phyloP scores from a whole-genome alignment of 2,888 invertebrate genomes.

The Dyspetes luteomarginatus region DNA sequence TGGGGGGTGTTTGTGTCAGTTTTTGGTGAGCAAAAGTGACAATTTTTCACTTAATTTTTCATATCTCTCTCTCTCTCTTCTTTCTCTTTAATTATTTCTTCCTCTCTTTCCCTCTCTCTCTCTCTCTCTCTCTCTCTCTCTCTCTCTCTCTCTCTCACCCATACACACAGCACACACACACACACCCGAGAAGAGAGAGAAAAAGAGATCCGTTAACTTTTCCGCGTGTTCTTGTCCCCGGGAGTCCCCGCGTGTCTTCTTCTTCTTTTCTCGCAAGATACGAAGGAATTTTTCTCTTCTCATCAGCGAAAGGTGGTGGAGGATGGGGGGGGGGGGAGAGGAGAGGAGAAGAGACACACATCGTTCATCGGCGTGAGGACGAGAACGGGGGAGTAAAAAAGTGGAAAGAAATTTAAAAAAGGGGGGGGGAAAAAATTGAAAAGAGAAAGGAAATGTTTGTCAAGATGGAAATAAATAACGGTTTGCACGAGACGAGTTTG shows the following conservation, averaged over 20 bases:
- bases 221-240: slow-evolving; percentile 5
- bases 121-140: background rate
- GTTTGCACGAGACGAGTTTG: background rate
- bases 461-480: background rate
- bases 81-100: background rate
- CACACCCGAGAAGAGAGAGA: slow-evolving; percentile 6
- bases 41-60: slow-evolving; percentile 3
- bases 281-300: slow-evolving; percentile 46
- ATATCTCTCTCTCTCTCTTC: background rate
- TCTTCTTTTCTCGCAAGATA: slow-evolving; percentile 18
- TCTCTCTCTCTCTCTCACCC: background rate
- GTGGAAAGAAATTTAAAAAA: background rate
- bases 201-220: slow-evolving; percentile 42
- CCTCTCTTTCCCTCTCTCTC: background rate
- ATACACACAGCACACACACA: background rate
- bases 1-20: background rate
- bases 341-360: background rate
- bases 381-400: slow-evolving; percentile 1
- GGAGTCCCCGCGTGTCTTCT: slow-evolving; percentile 41
- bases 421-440: background rate
- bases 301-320: no score
- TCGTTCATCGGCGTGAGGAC: background rate
- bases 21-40: slow-evolving; percentile 43
- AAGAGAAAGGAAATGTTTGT: background rate
- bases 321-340: no score